Base-by-base conservation (phyloP, 2,888 invertebrate species). In the Ceramica pisi region DNA sequence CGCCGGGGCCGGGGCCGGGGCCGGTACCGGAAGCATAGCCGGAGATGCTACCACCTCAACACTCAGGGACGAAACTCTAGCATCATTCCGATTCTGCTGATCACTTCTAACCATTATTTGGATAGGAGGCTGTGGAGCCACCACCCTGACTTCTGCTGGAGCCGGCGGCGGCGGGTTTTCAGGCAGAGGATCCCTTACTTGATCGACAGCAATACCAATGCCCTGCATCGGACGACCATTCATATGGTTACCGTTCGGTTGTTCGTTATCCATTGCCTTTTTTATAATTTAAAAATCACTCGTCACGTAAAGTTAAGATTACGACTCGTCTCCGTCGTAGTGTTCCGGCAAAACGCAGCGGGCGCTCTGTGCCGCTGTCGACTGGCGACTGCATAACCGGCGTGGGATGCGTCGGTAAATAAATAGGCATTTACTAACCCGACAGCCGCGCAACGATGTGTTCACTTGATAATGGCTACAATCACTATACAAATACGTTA, bases 371-470 rank as follows among this genome's bases (percentile, higher is more conserved):
- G 0, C 64, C 61, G 46, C 56, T 56, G 23, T 41, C 10, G 1
- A n/a, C 0, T 21, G 14, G 9, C 51, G 56, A 77, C 82, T 78
- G 78, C 64, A 81, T 26, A 53, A 50, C 44, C 19, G 35, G 59
- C 38, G 12, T n/a, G 41, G 61, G 61, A 81, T 76, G 70, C 77
- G 63, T 35, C 60, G 60, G 56, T 26, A 50, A 69, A 61, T 31
- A 44, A 51, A 57, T 23, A 62, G 19, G n/a, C 14, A 31, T 67
- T 48, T n/a, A 0, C 14, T 1, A 46, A 50, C 41, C 38, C 56
- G 35, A 23, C 44, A 23, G n/a, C 56, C 50, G 16, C 46, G 48
- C 46, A 38, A 53, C 56, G 26, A 41, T 51, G 46, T 50, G 35
- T 35, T 10, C 31, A 26, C 38, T 35, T 2, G 19, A 38, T 6